A percentile compares a stretch with the other conserved stretches of the same genome.
Evolutionary conservation across 2,888 invertebrate genomes (phyloP).

Genomic region (Orchestes rusci): DNA sequence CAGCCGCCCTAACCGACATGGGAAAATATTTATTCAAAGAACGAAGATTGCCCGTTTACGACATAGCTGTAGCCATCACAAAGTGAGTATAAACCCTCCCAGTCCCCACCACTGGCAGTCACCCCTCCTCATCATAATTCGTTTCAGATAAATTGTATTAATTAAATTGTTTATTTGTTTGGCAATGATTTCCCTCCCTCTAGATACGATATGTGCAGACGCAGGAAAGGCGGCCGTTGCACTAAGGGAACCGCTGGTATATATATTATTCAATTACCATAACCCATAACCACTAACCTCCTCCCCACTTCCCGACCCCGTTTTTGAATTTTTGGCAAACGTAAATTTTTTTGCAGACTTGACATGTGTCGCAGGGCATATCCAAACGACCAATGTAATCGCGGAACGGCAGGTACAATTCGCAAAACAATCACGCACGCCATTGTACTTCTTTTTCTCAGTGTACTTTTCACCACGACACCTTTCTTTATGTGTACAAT

Average conservation of each 20-base stretch:
- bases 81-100: too few species aligned
- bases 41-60: slow-evolving; percentile 87
- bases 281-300: background rate
- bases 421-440: slow-evolving; percentile 11
- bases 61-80: slow-evolving; percentile 92
- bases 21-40: slow-evolving; percentile 95
- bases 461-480: slow-evolving; percentile 8
- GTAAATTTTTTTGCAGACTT: slow-evolving; percentile 87
- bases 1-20: slow-evolving; percentile 92
- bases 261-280: slow-evolving; percentile 17
- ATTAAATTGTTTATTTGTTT: slow-evolving; percentile 1
- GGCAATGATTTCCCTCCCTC: too few species aligned
- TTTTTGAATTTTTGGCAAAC: too few species aligned
- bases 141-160: too few species aligned
- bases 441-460: slow-evolving; percentile 2
- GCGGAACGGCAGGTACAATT: slow-evolving; percentile 91
- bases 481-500: too few species aligned
- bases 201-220: slow-evolving; percentile 98
- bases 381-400: slow-evolving; percentile 93
- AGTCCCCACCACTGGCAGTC: too few species aligned
- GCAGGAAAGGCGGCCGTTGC: slow-evolving; percentile 93
- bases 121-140: too few species aligned
- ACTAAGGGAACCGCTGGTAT: slow-evolving; percentile 97
- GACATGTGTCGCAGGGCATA: slow-evolving; percentile 97
- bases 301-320: too few species aligned